Evolutionary conservation across 2,888 invertebrate genomes (phyloP).

Genomic region (Coleophora flavipennella): DNA sequence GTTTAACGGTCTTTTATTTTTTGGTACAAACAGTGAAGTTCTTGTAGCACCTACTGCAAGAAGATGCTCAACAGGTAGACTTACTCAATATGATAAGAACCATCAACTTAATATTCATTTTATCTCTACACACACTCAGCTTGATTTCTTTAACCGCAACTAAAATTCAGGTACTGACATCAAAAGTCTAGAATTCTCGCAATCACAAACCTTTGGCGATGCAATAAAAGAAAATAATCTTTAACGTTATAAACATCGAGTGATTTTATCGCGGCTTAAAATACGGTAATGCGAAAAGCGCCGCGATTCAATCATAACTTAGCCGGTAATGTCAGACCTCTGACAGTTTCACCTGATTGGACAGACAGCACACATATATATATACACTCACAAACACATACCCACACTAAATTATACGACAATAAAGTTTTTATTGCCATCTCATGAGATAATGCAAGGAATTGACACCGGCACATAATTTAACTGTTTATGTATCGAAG

Average conservation of each 20-base stretch:
- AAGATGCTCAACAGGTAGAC: no score
- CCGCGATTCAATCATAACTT: slow-evolving; percentile 60
- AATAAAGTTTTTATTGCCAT: slow-evolving; percentile 47
- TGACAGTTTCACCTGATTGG: slow-evolving; percentile 45
- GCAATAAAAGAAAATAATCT: slow-evolving; percentile 36
- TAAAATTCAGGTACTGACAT: neutral
- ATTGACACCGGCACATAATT: slow-evolving; percentile 13
- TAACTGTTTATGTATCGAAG: slow-evolving; percentile 9
- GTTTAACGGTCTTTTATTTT: no score
- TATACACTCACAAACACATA: slow-evolving; percentile 19
- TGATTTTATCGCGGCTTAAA: slow-evolving; percentile 50
- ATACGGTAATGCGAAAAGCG: slow-evolving; percentile 49
- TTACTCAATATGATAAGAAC: no score
- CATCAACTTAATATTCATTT: no score
- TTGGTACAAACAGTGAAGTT: no score
- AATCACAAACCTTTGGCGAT: neutral
- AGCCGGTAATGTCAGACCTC: slow-evolving; percentile 43
- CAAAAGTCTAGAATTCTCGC: slow-evolving; percentile 5
- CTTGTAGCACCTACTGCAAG: no score
- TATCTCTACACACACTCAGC: no score
- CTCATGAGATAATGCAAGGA: slow-evolving; percentile 18
- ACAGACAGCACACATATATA: slow-evolving; percentile 6
- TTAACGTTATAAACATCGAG: slow-evolving; percentile 37
- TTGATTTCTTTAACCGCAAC: no score
- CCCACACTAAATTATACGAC: slow-evolving; percentile 36